These are phyloP conservation scores for Sigmodon hispidus DNA, from an alignment of 2,113 vertebrate genomes.

Conservation along the genomic window DNA sequence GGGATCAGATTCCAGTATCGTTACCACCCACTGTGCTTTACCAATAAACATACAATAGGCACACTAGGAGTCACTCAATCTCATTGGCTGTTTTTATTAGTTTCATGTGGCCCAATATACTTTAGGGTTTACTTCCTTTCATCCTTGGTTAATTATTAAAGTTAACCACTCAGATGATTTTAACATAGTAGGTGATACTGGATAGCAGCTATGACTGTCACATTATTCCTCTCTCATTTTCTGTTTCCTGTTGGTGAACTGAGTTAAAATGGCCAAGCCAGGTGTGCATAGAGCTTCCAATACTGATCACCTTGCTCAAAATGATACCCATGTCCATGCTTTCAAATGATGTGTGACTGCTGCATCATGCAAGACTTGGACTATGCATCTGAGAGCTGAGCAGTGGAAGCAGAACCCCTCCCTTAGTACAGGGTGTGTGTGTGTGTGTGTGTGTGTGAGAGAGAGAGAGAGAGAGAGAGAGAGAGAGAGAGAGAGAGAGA, in stretches of 20 bases:
- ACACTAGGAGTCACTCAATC: background rate
- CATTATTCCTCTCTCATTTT: background rate
- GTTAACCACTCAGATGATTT: background rate
- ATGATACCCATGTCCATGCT: background rate
- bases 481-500: too few relatives aligned
- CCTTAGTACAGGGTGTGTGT: background rate
- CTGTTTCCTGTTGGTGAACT: background rate
- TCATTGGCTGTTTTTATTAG: background rate
- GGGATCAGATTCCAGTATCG: background rate
- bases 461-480: too few relatives aligned
- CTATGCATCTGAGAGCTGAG: background rate
- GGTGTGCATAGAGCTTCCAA: background rate
- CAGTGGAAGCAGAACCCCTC: background rate
- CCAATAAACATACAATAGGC: background rate
- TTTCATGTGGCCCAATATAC: slow-evolving; percentile 21
- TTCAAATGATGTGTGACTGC: background rate
- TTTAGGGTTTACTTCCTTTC: slow-evolving; percentile 45
- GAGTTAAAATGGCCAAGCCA: background rate
- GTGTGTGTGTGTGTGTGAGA: too few relatives aligned
- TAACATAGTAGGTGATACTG: background rate
- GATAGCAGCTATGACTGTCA: background rate
- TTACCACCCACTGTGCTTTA: background rate
- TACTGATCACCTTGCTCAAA: background rate
- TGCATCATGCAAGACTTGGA: background rate
- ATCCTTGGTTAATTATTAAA: slow-evolving; percentile 37